A percentile compares a stretch with the other conserved stretches of the same genome.
These are phyloP conservation scores for Myodes glareolus DNA, from an alignment of 2,113 vertebrate genomes.

Conservation along the genomic window DNA sequence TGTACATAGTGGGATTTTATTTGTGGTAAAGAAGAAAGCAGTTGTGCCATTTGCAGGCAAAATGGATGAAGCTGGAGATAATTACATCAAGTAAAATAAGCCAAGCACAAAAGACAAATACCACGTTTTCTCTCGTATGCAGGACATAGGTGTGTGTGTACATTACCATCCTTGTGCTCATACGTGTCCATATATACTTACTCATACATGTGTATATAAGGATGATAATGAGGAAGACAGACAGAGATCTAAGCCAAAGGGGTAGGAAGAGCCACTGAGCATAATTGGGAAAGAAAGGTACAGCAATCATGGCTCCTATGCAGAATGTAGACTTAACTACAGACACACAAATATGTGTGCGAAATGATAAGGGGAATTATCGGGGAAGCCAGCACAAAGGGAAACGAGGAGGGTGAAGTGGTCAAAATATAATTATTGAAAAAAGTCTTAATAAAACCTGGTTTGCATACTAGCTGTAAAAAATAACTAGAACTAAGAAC, in stretches of 20 bases:
- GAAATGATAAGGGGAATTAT: neutral
- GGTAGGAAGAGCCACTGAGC: neutral
- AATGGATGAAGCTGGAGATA: neutral
- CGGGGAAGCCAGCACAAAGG: neutral
- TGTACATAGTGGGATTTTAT: neutral
- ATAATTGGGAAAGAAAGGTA: neutral
- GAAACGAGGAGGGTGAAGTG: neutral
- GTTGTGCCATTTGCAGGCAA: neutral
- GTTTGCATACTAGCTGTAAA: neutral
- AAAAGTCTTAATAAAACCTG: neutral
- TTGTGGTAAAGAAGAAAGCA: neutral
- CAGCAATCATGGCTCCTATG: neutral
- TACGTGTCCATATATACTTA: neutral
- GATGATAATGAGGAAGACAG: neutral
- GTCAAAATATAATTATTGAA: neutral
- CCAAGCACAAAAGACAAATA: neutral
- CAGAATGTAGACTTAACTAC: neutral
- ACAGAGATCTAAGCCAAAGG: neutral
- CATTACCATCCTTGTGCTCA: neutral
- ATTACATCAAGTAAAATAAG: neutral
- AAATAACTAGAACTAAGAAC: neutral
- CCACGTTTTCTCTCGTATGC: neutral
- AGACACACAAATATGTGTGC: neutral
- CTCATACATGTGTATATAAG: neutral
- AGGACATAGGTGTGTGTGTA: no score